Base-by-base conservation (phyloP, 2,113 vertebrate species). In the Emydocephalus ijimae region DNA sequence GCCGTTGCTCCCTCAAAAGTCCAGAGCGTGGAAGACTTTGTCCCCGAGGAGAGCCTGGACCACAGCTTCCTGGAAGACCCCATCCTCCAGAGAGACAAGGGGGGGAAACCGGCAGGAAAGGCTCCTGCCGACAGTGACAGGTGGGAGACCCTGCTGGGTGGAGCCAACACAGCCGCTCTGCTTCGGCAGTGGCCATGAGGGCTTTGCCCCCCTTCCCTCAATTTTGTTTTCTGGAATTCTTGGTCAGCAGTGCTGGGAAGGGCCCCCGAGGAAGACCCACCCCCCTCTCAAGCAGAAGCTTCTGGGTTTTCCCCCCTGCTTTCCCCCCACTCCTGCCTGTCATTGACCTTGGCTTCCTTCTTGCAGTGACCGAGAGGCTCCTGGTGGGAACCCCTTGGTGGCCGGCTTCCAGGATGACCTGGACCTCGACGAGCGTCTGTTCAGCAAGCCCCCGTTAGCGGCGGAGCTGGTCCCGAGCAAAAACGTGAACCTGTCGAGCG, bases 341-440 rank as follows among this genome's bases (percentile, higher is more conserved):
- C 26, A 2, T 54, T 14, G 18, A 15, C 34, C 0, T 1, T 24
- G 10, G 18, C 91, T 0, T 85, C 50, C 10, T 81, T 50, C 45
- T 56, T 74, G 55, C 97, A 99, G 99, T 0, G 99, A 99, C 2
- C 98, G 96, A 21, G 99, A 99, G 85, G 95, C 1, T 0, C 92
- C 95, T 0, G 97, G 95, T 0, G 98, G 98, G 21, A 99, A 99
- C 97, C 99, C 99, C 0, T 98, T 99, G 98, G 99, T 99, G 29
- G 98, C 99, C 0, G 97, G 97, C 20, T 98, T 99, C 96, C 99
- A 98, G 96, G 99, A 99, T 0, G 99, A 99, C 54, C 97, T 99
- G 64, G 99, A 99, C 92, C 96, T 97, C 0, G 98, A 99, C n/a
- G 99, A 99, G 92, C 96, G 94, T 24, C 96, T 97, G 8, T 96